phyloP scores from a whole-genome alignment of 2,888 invertebrate species.

The Cabera pusaria region DNA sequence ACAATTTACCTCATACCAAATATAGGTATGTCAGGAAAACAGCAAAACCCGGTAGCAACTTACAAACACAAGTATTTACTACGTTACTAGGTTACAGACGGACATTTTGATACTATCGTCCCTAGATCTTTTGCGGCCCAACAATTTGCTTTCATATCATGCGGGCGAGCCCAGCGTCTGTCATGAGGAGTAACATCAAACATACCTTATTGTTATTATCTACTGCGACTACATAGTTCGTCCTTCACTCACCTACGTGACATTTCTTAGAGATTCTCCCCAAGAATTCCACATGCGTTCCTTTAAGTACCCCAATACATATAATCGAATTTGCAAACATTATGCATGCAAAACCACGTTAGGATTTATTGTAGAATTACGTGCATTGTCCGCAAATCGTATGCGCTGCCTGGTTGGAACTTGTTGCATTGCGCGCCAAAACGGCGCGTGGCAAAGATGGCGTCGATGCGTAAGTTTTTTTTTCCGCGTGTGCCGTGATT shows the following conservation, averaged over 20 bases:
- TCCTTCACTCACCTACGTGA: constrained; percentile 31
- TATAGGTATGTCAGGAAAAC: no score
- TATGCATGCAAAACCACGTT: constrained; percentile 71
- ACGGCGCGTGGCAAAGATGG: constrained; percentile 70
- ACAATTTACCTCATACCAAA: no score
- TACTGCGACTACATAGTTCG: constrained; percentile 34
- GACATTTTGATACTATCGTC: constrained; percentile 14
- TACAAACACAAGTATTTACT: no score
- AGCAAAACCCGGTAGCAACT: no score
- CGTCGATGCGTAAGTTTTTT: constrained; percentile 55
- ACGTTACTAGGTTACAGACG: no score
- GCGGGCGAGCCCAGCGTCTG: constrained; percentile 15
- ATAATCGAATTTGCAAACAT: constrained; percentile 58
- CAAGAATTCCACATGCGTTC: constrained; percentile 62
- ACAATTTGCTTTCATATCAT: constrained; percentile 27
- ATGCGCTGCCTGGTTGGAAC: constrained; percentile 37
- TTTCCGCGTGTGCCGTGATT: constrained; percentile 77
- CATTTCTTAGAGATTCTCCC: constrained; percentile 40
- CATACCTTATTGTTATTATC: constrained; percentile 31
- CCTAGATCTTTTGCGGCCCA: constrained; percentile 20
- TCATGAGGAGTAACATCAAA: constrained; percentile 24
- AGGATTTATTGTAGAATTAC: constrained; percentile 79
- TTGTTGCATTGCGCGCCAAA: constrained; percentile 50
- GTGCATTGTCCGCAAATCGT: constrained; percentile 63
- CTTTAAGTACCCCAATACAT: constrained; percentile 74